Conservation (phyloP, 1,140 invertebrate species). For the Drosophila truncata region DNA sequence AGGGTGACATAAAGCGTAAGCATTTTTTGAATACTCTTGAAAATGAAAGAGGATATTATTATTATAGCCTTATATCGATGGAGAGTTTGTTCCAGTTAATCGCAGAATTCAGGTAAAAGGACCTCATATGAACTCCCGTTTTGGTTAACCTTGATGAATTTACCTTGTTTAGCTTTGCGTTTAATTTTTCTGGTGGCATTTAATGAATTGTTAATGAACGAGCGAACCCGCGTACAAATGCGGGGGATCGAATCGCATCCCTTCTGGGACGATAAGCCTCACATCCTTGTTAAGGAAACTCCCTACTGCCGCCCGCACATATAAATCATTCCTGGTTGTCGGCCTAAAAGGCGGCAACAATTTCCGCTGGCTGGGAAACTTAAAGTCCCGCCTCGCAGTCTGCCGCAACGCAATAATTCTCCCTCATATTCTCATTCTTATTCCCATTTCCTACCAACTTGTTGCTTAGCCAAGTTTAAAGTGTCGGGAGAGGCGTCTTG, state of each 20-base stretch:
- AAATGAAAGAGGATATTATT: neutral
- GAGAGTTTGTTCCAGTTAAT: neutral
- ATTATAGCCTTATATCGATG: neutral
- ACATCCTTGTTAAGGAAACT: neutral
- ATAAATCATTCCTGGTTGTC: conserved; percentile 53
- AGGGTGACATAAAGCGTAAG: neutral
- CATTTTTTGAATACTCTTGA: neutral
- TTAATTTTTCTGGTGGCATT: conserved; percentile 52
- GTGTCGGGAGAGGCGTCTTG: conserved; percentile 22
- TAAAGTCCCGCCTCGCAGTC: conserved; percentile 45
- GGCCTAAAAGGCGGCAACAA: conserved; percentile 71
- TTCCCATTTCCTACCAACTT: conserved; percentile 38
- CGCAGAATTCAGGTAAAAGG: neutral
- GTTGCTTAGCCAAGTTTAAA: conserved; percentile 57
- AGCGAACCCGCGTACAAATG: neutral
- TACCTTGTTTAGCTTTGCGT: conserved; percentile 18
- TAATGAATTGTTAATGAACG: conserved; percentile 54
- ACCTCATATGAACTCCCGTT: neutral
- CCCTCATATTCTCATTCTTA: neutral
- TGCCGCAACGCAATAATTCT: conserved; percentile 23
- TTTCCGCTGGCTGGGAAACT: conserved; percentile 40
- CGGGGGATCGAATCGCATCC: conserved; percentile 10
- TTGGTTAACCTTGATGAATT: conserved; percentile 2
- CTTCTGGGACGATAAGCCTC: conserved; percentile 11
- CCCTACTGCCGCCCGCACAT: neutral